These are phyloP conservation scores for Lethenteron camtschaticum DNA, from an alignment of 2,113 vertebrate genomes.

Conservation along the genomic window DNA sequence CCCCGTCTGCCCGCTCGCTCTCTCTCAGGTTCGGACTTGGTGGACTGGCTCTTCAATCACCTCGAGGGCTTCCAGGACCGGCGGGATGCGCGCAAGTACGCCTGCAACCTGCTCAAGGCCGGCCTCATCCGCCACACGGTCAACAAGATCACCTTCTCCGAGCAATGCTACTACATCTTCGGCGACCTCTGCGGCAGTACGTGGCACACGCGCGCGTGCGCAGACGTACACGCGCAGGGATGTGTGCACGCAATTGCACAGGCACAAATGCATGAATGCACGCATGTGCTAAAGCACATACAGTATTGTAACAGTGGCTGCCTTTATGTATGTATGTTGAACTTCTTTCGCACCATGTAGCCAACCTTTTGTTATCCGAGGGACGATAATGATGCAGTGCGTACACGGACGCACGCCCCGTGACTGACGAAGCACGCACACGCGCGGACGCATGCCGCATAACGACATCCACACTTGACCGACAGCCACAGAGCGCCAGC, in stretches of 20 bases:
- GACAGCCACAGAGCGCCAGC: too few relatives aligned
- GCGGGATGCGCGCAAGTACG: constrained; percentile 64
- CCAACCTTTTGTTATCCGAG: too few relatives aligned
- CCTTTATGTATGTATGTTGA: too few relatives aligned
- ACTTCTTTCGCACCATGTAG: too few relatives aligned
- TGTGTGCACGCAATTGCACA: background rate
- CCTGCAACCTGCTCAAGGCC: constrained; percentile 75
- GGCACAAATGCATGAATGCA: too few relatives aligned
- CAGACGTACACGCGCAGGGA: background rate
- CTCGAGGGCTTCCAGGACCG: constrained; percentile 77
- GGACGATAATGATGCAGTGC: too few relatives aligned
- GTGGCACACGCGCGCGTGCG: background rate
- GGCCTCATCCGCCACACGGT: constrained; percentile 83
- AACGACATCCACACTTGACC: too few relatives aligned
- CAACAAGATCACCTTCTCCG: constrained; percentile 91
- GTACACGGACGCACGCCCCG: too few relatives aligned
- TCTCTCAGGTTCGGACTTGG: constrained; percentile 60
- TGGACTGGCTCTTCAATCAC: constrained; percentile 70
- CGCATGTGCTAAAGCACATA: too few relatives aligned
- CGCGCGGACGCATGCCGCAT: too few relatives aligned
- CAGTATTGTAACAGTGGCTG: too few relatives aligned
- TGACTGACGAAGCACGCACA: too few relatives aligned
- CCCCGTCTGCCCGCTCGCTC: background rate
- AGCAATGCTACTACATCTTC: constrained; percentile 94
- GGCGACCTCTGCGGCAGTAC: constrained; percentile 67